Conservation (phyloP, 2,797 vertebrate genomes). For the Hafferia zeledoni region DNA sequence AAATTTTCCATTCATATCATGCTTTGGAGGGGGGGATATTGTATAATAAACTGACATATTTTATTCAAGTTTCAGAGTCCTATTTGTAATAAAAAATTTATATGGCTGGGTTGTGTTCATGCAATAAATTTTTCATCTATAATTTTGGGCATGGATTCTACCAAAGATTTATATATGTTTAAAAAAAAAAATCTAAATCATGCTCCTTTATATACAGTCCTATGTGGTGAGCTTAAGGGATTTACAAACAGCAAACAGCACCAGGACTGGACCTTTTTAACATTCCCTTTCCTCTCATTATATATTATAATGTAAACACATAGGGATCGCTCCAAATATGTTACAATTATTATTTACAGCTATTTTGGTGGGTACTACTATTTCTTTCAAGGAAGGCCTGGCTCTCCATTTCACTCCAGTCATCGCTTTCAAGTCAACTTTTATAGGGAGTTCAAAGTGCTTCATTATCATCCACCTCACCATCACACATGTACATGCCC, state of each 20-base stretch:
- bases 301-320: conserved; percentile 1
- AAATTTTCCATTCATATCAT: conserved; percentile 39
- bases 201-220: conserved; percentile 17
- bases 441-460: conserved; percentile 34
- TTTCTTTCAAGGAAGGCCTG: conserved; percentile 45
- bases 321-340: neutral
- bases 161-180: conserved; percentile 54
- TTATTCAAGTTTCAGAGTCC: conserved; percentile 64
- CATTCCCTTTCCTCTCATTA: conserved; percentile 20
- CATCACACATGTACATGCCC: neutral
- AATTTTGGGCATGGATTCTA: conserved; percentile 63
- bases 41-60: conserved; percentile 66
- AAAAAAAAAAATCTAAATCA: conserved; percentile 28
- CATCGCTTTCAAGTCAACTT: conserved; percentile 53
- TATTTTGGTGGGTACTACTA: conserved; percentile 34
- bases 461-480: conserved; percentile 29
- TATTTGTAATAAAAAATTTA: conserved; percentile 71
- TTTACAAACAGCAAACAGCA: conserved; percentile 48
- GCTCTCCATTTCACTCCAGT: neutral
- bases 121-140: conserved; percentile 70
- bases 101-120: conserved; percentile 38
- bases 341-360: neutral
- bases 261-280: neutral
- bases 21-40: neutral
- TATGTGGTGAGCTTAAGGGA: conserved; percentile 9